These are phyloP conservation scores for Triplophysa siluroides DNA, from an alignment of 2,113 vertebrate genomes.

Conservation along the genomic window DNA sequence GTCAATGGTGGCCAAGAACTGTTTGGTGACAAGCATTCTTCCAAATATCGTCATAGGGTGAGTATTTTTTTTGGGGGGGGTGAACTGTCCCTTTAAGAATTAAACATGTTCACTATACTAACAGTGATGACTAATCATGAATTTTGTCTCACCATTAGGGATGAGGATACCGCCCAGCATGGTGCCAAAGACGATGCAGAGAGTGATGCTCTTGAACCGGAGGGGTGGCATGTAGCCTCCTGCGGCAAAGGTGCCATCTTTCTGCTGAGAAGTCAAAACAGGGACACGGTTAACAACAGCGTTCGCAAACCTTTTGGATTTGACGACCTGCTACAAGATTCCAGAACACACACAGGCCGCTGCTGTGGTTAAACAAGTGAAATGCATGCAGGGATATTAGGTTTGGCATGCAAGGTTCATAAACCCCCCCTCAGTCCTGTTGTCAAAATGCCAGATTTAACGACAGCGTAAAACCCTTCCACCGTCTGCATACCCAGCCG, in stretches of 20 bases:
- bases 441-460: slow-evolving; percentile 45
- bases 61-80: too few species aligned
- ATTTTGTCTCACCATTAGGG: slow-evolving; percentile 83
- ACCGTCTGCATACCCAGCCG: slow-evolving; percentile 5
- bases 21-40: too few species aligned
- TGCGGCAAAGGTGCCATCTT: slow-evolving; percentile 93
- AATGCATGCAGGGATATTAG: slow-evolving; percentile 3
- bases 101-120: too few species aligned
- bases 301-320: neutral
- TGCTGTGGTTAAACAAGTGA: slow-evolving; percentile 28
- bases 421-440: slow-evolving; percentile 24
- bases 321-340: neutral
- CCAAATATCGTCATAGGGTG: too few species aligned
- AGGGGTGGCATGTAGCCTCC: slow-evolving; percentile 97
- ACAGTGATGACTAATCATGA: too few species aligned
- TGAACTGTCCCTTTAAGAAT: too few species aligned
- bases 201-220: slow-evolving; percentile 93
- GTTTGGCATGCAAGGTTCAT: slow-evolving; percentile 27
- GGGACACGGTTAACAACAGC: neutral
- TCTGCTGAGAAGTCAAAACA: slow-evolving; percentile 77
- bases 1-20: too few species aligned
- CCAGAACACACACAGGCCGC: neutral
- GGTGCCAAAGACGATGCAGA: slow-evolving; percentile 93
- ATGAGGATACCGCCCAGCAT: slow-evolving; percentile 97
- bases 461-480: slow-evolving; percentile 19